Percentiles rank a stretch among this genome's conserved stretches.
phyloP scores from a whole-genome alignment of 1,140 invertebrate species.

The Drosophila lacteicornis region DNA sequence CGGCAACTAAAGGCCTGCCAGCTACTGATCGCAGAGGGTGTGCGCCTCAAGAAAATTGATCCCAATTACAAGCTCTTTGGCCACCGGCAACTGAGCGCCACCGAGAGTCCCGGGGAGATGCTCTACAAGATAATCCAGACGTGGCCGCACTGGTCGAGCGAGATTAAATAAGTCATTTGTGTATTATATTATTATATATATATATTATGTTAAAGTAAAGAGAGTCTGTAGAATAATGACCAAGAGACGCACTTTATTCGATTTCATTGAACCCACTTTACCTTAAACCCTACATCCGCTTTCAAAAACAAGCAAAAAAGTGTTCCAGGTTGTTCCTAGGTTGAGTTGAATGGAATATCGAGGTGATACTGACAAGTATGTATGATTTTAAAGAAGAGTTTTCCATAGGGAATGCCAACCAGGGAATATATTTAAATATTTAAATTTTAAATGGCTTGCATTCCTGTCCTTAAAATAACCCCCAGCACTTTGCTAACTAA shows the following conservation, averaged over 20 bases:
- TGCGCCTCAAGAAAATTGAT: conserved; percentile 86
- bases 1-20: conserved; percentile 87
- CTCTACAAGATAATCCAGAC: conserved; percentile 87
- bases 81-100: conserved; percentile 87
- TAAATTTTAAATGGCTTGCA: neutral
- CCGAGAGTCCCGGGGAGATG: conserved; percentile 87
- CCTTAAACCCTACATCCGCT: neutral
- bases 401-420: neutral
- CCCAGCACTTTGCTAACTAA: neutral
- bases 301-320: conserved; percentile 13
- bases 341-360: conserved; percentile 63
- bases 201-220: conserved; percentile 15
- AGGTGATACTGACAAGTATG: conserved; percentile 2
- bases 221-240: conserved; percentile 19
- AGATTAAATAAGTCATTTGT: conserved; percentile 17
- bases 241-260: conserved; percentile 1
- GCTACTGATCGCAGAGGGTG: conserved; percentile 87
- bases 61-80: conserved; percentile 87
- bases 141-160: conserved; percentile 86
- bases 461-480: neutral
- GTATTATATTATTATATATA: conserved; percentile 5
- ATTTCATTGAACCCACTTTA: conserved; percentile 5
- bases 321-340: conserved; percentile 21
- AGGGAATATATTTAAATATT: neutral
- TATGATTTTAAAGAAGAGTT: neutral